These are phyloP conservation scores for Tonatia bakeri DNA, from an alignment of 2,113 vertebrate genomes.

Conservation along the genomic window DNA sequence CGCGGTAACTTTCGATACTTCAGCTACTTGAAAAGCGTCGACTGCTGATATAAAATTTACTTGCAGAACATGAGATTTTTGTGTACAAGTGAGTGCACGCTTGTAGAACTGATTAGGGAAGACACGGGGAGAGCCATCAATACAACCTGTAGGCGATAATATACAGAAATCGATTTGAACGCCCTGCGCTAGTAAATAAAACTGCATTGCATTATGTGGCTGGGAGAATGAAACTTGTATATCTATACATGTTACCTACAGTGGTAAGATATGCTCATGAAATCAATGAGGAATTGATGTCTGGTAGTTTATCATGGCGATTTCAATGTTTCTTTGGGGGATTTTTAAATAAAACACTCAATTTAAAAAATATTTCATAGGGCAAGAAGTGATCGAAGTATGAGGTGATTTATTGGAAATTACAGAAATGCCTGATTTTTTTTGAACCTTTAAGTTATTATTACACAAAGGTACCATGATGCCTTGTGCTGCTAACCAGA, in stretches of 20 bases:
- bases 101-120: conserved; percentile 46
- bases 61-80: conserved; percentile 17
- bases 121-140: not conserved
- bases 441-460: conserved; percentile 21
- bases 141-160: conserved; percentile 56
- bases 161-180: conserved; percentile 54
- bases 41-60: not conserved
- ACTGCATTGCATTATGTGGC: conserved; percentile 45
- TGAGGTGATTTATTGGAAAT: conserved; percentile 47
- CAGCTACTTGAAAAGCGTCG: conserved; percentile 13
- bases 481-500: not conserved
- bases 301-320: conserved; percentile 66
- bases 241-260: conserved; percentile 51
- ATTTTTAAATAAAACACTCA: conserved; percentile 36
- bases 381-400: conserved; percentile 38
- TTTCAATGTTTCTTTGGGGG: conserved; percentile 58
- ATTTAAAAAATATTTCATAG: conserved; percentile 39
- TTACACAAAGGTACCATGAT: not conserved
- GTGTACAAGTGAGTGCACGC: not conserved
- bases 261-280: conserved; percentile 20
- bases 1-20: not conserved
- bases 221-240: not conserved
- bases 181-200: conserved; percentile 53
- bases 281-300: conserved; percentile 49
- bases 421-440: conserved; percentile 32